Evolutionary conservation across 2,888 invertebrate species (phyloP).

Genomic region (Agrotis clavis): DNA sequence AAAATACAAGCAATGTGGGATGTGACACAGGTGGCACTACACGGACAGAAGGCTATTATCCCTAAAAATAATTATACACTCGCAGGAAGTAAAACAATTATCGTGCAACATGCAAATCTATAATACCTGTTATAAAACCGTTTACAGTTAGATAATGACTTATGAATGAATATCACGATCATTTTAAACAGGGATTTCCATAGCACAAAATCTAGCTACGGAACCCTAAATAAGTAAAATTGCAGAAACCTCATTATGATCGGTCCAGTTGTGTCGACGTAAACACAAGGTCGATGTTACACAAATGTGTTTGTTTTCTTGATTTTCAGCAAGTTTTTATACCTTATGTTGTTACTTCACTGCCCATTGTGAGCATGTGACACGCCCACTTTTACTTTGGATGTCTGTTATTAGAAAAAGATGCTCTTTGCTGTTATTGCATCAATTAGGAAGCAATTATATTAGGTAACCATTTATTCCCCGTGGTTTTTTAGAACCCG

Average conservation of each 20-base stretch:
- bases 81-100: too few species aligned
- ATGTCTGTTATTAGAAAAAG: neutral
- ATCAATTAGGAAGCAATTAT: neutral
- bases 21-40: too few species aligned
- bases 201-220: too few species aligned
- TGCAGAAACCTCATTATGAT: conserved; percentile 56
- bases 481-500: too few species aligned
- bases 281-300: conserved; percentile 59
- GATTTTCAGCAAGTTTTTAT: conserved; percentile 32
- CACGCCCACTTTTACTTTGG: conserved; percentile 1
- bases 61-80: too few species aligned
- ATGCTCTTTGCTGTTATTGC: conserved; percentile 1
- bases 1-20: too few species aligned
- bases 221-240: conserved; percentile 46
- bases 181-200: neutral
- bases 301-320: conserved; percentile 45
- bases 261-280: conserved; percentile 62
- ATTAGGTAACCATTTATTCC: conserved; percentile 8
- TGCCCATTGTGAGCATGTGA: neutral
- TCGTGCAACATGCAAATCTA: too few species aligned
- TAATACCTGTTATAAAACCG: too few species aligned
- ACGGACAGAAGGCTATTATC: too few species aligned
- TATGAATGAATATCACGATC: too few species aligned
- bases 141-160: too few species aligned
- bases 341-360: conserved; percentile 21